A percentile compares a stretch with the other conserved stretches of the same genome.
Conservation (phyloP, 1,140 invertebrate genomes). For the Bombus soroeensis region DNA sequence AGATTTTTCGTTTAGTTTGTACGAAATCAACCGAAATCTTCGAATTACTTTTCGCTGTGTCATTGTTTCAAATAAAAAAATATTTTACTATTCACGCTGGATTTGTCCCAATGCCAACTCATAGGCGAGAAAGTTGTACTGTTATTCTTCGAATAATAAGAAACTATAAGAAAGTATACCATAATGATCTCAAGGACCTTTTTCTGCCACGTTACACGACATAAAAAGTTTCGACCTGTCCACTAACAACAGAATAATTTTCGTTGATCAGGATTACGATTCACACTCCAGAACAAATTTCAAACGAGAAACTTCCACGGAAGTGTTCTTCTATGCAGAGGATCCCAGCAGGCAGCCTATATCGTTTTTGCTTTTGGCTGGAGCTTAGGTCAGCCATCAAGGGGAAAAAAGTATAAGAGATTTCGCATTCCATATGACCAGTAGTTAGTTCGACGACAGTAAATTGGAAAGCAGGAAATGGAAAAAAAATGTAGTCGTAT, state of each 20-base stretch:
- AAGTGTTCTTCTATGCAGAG: background rate
- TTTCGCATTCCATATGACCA: background rate
- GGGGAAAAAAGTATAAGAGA: background rate
- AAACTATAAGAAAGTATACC: no score
- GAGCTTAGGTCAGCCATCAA: background rate
- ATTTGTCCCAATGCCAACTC: no score
- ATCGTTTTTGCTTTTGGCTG: background rate
- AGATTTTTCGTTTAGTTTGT: no score
- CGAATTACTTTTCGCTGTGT: no score
- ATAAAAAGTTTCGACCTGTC: no score
- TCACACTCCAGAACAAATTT: background rate
- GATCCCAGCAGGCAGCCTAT: slow-evolving; percentile 15
- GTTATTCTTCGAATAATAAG: no score
- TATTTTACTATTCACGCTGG: no score
- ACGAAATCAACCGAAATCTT: no score
- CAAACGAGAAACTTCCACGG: background rate
- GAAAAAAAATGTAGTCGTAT: background rate
- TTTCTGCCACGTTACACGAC: no score
- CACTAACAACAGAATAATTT: background rate
- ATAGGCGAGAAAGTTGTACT: no score
- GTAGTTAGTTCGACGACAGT: background rate
- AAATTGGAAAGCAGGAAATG: slow-evolving; percentile 1
- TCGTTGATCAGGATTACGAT: background rate
- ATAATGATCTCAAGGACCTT: no score
- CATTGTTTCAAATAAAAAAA: no score